Percentiles rank a stretch among this genome's conserved stretches.
phyloP scores from a whole-genome alignment of 2,113 vertebrate species.

The Struthidea cinerea region DNA sequence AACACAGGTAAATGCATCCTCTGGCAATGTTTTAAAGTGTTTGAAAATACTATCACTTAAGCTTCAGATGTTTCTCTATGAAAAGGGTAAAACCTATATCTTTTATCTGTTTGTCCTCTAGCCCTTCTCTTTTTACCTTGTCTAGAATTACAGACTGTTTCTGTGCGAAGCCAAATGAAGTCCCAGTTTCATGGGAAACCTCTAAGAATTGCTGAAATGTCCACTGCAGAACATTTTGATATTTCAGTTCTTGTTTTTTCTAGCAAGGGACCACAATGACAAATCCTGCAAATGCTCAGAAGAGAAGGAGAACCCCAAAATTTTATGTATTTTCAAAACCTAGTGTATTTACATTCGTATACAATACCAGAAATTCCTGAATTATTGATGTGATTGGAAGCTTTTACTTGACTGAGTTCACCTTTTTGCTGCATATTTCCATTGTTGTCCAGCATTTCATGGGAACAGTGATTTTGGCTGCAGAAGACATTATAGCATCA shows the following conservation, averaged over 20 bases:
- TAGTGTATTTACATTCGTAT: not conserved
- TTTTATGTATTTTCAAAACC: not conserved
- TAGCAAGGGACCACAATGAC: not conserved
- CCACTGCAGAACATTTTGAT: not conserved
- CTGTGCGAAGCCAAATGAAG: not conserved
- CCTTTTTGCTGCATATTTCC: not conserved
- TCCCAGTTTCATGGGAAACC: not conserved
- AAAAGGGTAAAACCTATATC: not conserved
- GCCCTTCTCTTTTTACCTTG: not conserved
- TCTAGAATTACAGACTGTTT: not conserved
- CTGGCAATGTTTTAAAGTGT: not conserved
- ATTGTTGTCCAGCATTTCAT: not conserved
- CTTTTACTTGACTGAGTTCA: not conserved
- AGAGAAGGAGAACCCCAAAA: not conserved
- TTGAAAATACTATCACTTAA: not conserved
- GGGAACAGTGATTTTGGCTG: not conserved
- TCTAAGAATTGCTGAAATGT: not conserved
- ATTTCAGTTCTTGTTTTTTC: not conserved
- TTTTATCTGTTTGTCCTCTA: not conserved
- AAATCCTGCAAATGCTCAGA: not conserved
- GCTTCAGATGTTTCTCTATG: not conserved
- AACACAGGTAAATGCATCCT: not conserved
- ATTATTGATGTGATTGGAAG: not conserved
- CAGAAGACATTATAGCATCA: not conserved
- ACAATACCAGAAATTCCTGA: not conserved